Evolutionary conservation across 1,140 invertebrate genomes (phyloP).

Genomic region (Coboldia fuscipes): DNA sequence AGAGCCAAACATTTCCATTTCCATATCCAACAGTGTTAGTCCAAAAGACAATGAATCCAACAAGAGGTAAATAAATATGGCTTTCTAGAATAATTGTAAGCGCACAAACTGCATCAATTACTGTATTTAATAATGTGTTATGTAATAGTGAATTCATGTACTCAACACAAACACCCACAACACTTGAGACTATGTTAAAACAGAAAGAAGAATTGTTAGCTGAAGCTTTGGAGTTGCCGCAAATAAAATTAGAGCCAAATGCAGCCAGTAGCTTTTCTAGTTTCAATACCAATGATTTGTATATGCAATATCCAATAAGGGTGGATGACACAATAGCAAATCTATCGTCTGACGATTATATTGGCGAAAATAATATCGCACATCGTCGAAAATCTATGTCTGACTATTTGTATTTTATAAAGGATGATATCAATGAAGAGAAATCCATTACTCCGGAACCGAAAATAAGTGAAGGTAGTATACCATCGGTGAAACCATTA

Average conservation of each 20-base stretch:
- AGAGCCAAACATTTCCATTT: constrained; percentile 2
- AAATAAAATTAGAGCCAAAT: no score
- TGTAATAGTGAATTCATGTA: no score
- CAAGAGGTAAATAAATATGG: constrained; percentile 1
- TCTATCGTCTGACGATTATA: constrained; percentile 1
- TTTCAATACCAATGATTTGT: no score
- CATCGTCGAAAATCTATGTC: no score
- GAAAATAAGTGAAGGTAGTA: background rate
- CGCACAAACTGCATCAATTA: constrained; percentile 5
- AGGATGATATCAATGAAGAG: background rate
- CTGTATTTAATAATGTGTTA: constrained; percentile 10
- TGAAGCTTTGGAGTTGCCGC: no score
- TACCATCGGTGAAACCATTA: background rate
- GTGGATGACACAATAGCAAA: constrained; percentile 11
- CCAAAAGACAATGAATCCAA: constrained; percentile 5
- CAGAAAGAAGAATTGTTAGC: no score
- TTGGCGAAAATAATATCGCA: background rate
- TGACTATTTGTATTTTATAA: background rate
- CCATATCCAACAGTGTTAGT: background rate
- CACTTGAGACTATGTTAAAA: no score
- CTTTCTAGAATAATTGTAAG: background rate
- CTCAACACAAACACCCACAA: no score
- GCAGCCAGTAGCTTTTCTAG: no score
- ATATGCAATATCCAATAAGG: no score
- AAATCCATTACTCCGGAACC: background rate